Conservation (phyloP, 2,888 invertebrate species). For the Steinernema carpocapsae region DNA sequence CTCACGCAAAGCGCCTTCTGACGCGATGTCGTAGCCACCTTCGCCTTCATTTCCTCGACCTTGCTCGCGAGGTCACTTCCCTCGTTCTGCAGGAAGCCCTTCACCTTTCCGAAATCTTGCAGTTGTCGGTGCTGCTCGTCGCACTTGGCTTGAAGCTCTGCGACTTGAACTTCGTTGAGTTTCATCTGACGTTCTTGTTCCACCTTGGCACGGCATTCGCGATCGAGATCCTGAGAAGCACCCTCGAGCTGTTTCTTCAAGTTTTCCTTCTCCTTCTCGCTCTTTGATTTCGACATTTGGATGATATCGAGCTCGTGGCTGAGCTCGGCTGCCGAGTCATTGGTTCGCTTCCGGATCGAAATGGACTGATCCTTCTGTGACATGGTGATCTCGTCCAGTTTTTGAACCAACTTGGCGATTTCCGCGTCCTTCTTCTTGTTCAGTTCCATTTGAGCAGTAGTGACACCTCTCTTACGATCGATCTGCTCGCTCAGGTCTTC, state of each 20-base stretch:
- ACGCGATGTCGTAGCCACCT: slow-evolving; percentile 84
- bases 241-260: slow-evolving; percentile 65
- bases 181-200: slow-evolving; percentile 66
- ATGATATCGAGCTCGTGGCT: slow-evolving; percentile 99
- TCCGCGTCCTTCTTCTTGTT: slow-evolving; percentile 99
- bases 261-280: slow-evolving; percentile 72
- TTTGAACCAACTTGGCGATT: slow-evolving; percentile 94
- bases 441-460: slow-evolving; percentile 87
- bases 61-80: slow-evolving; percentile 94
- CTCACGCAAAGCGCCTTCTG: slow-evolving; percentile 72
- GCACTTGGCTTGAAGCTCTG: slow-evolving; percentile 91
- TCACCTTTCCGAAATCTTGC: slow-evolving; percentile 78
- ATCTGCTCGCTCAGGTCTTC: slow-evolving; percentile 95
- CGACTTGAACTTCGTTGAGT: slow-evolving; percentile 75
- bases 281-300: slow-evolving; percentile 97
- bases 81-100: slow-evolving; percentile 96
- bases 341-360: slow-evolving; percentile 98
- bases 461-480: slow-evolving; percentile 83
- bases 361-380: slow-evolving; percentile 96
- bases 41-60: slow-evolving; percentile 86
- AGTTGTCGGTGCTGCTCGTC: slow-evolving; percentile 82
- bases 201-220: slow-evolving; percentile 60
- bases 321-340: slow-evolving; percentile 98
- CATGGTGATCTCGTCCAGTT: slow-evolving; percentile 92
- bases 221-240: slow-evolving; percentile 59